Evolutionary conservation across 1,140 invertebrate genomes (phyloP), one percentile per base, ranked within the genome.

Genomic region (Nautilus pompilius): DNA sequence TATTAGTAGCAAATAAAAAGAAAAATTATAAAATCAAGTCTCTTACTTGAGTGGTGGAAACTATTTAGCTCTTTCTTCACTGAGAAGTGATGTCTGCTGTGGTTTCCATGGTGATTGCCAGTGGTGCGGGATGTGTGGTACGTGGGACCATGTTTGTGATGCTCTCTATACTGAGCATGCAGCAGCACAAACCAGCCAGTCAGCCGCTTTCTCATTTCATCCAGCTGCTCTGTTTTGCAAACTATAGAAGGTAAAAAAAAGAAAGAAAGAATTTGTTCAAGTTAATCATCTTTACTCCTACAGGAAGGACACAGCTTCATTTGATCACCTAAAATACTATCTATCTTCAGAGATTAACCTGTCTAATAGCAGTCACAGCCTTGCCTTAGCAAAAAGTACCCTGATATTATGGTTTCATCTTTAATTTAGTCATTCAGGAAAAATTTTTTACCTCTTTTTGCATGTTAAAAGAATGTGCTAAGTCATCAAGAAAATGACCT

Each of bases 131-230:
- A 28, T 8, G 29, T 53, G 6, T 53, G 49, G 26, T 53, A 53
- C 26, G 29, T 28, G 17, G 49, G 49, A 24, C 49, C 49, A 26
- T 53, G 6, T 17, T 53, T 53, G n/a, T 58, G 46, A 28, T 53
- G 54, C 10, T 63, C 61, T 32, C 33, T 56, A 30, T 10, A 32
- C 13, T 62, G 58, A n/a, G 60, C 66, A 60, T 65, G 66, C 28
- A 71, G 54, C 36, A 71, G 55, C 8, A 57, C 63, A 51, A 68
- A 68, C 62, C 63, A 68, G 34, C 63, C 65, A 28, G 63, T 62
- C 20, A 68, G 13, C 5, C 60, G 48, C 24, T 49, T 58, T 33
- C 57, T 58, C 60, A 62, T 62, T 34, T 61, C 56, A 30, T 57
- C 33, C 33, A 66, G 60, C 30, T 65, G 65, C 6, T 33, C 55